phyloP scores from a whole-genome alignment of 2,113 vertebrate genomes.

The Poeciliopsis occidentalis region DNA sequence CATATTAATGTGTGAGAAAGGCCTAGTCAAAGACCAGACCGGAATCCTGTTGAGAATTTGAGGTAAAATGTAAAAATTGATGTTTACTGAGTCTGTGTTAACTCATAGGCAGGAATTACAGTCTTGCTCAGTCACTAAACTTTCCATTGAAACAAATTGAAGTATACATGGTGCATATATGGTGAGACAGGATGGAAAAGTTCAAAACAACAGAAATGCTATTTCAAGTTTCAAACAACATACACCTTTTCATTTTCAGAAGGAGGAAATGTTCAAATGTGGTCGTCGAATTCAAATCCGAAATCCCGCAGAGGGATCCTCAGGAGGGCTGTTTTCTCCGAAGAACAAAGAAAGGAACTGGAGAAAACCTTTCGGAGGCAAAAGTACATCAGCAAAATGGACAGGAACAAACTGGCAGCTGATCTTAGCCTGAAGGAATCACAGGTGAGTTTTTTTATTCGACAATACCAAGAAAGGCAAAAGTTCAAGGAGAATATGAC shows the following conservation, averaged over 20 bases:
- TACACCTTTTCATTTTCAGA: slow-evolving; percentile 72
- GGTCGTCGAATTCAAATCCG: slow-evolving; percentile 84
- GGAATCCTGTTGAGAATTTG: background rate
- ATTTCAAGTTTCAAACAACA: background rate
- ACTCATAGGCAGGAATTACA: no score
- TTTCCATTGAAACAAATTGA: background rate
- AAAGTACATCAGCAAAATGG: slow-evolving; percentile 97
- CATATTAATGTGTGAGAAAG: background rate
- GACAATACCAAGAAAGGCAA: background rate
- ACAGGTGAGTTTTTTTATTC: slow-evolving; percentile 81
- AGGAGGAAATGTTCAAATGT: slow-evolving; percentile 82
- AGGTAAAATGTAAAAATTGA: background rate
- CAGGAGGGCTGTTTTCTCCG: slow-evolving; percentile 95
- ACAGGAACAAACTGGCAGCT: slow-evolving; percentile 91
- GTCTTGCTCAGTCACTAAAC: background rate
- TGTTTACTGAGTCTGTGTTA: background rate
- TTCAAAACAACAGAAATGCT: background rate
- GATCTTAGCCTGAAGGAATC: slow-evolving; percentile 93
- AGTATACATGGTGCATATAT: no score
- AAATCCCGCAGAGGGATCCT: slow-evolving; percentile 91
- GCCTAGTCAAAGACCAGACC: background rate
- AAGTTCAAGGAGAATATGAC: background rate
- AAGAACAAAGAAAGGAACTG: slow-evolving; percentile 93
- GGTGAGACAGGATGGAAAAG: background rate
- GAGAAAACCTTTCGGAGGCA: slow-evolving; percentile 96